These are phyloP conservation scores for Perdix hodgsoniae DNA, from an alignment of 2,797 vertebrate species.

Conservation along the genomic window DNA sequence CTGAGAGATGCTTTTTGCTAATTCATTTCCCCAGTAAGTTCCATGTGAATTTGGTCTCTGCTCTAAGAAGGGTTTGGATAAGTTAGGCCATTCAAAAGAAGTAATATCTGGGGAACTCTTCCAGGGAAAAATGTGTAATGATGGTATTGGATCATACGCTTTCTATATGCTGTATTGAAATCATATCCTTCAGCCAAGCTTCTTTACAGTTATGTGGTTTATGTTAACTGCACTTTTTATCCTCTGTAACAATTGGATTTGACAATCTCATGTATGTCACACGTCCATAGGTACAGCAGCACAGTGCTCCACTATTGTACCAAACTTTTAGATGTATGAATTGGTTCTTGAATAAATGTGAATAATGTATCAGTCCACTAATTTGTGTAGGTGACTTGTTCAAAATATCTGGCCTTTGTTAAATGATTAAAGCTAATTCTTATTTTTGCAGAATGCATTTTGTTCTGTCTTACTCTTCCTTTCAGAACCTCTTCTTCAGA, in stretches of 20 bases:
- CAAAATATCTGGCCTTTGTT: not conserved
- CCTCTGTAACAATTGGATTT: not conserved
- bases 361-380: not conserved
- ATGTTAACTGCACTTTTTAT: not conserved
- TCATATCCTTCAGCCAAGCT: not conserved
- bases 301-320: not conserved
- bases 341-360: not conserved
- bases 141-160: not conserved
- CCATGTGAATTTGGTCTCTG: not conserved
- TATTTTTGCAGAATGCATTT: not conserved
- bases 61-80: not conserved
- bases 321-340: not conserved
- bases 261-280: not conserved
- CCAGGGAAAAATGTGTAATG: not conserved
- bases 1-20: not conserved
- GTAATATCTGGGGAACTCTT: not conserved
- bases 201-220: not conserved
- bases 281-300: not conserved
- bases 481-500: not conserved
- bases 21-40: not conserved
- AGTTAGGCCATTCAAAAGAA: not conserved
- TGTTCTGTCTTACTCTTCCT: rapidly evolving
- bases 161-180: not conserved
- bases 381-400: not conserved
- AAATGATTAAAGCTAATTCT: not conserved